A percentile compares a stretch with the other conserved stretches of the same genome.
phyloP scores from a whole-genome alignment of 2,113 vertebrate genomes.

The Triplophysa tibetana region DNA sequence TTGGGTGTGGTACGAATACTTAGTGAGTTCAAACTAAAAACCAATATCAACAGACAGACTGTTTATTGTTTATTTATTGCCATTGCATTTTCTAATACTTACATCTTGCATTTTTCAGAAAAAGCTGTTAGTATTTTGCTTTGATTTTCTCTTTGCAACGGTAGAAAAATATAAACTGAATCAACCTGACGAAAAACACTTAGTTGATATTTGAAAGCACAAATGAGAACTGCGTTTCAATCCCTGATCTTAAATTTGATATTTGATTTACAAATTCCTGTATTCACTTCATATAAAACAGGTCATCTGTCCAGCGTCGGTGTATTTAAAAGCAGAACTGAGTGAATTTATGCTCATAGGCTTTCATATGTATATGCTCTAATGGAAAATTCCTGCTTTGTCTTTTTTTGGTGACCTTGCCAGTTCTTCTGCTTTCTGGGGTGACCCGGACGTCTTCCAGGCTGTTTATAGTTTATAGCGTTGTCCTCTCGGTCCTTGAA shows the following conservation, averaged over 20 bases:
- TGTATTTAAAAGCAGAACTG: not conserved
- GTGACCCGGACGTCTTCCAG: conserved; percentile 33
- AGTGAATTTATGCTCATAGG: not conserved
- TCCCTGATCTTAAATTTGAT: not conserved
- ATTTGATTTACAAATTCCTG: not conserved
- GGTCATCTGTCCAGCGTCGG: not conserved
- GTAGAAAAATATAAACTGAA: no score
- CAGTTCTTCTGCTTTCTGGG: conserved; percentile 1
- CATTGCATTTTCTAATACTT: no score
- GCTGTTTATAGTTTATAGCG: conserved; percentile 43
- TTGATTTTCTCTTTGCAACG: no score
- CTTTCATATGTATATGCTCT: not conserved
- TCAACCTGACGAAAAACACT: no score
- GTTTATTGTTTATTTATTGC: no score
- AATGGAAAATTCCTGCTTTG: not conserved
- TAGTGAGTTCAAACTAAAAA: no score
- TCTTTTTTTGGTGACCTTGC: conserved; percentile 27
- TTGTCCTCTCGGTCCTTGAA: conserved; percentile 42
- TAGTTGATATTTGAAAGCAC: not conserved
- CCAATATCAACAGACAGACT: no score
- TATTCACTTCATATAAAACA: not conserved
- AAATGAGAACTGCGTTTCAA: not conserved
- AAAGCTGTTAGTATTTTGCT: no score
- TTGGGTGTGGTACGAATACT: no score
- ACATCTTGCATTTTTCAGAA: no score